Evolutionary conservation across 2,888 invertebrate genomes (phyloP).

Genomic region (Oligia latruncula): DNA sequence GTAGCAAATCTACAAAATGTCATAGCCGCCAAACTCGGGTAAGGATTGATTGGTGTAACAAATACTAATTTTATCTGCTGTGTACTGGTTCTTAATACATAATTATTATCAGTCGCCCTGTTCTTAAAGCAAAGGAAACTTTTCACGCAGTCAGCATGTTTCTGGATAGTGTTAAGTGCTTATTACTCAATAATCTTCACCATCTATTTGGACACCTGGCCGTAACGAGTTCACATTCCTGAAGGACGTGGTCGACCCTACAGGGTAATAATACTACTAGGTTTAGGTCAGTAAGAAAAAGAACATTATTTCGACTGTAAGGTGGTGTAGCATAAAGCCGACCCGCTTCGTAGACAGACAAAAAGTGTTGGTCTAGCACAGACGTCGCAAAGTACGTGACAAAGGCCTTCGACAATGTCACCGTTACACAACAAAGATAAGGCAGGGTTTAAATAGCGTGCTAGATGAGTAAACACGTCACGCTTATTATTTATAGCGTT

Average conservation of each 20-base stretch:
- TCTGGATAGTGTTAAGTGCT: not conserved
- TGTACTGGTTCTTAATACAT: not conserved
- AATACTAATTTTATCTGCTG: not conserved
- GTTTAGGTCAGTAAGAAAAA: conserved; percentile 2
- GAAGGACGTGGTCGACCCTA: not conserved
- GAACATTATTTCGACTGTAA: not conserved
- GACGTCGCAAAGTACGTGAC: conserved; percentile 65
- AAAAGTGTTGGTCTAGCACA: conserved; percentile 52
- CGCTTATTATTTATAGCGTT: conserved; percentile 85
- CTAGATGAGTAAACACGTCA: conserved; percentile 82
- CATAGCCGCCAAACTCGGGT: not conserved
- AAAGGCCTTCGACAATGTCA: conserved; percentile 73
- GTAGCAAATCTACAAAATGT: not conserved
- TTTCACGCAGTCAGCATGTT: too few relatives aligned
- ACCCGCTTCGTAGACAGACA: conserved; percentile 55
- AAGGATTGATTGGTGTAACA: not conserved
- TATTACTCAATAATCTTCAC: not conserved
- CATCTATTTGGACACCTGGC: not conserved
- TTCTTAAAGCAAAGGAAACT: not conserved
- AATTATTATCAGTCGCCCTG: not conserved
- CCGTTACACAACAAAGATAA: conserved; percentile 76
- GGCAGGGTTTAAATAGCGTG: conserved; percentile 76
- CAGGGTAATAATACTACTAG: not conserved
- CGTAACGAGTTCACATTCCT: not conserved
- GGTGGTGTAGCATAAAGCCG: conserved; percentile 7